Conservation (phyloP, 2,888 invertebrate genomes). For the Ophion costatus region DNA sequence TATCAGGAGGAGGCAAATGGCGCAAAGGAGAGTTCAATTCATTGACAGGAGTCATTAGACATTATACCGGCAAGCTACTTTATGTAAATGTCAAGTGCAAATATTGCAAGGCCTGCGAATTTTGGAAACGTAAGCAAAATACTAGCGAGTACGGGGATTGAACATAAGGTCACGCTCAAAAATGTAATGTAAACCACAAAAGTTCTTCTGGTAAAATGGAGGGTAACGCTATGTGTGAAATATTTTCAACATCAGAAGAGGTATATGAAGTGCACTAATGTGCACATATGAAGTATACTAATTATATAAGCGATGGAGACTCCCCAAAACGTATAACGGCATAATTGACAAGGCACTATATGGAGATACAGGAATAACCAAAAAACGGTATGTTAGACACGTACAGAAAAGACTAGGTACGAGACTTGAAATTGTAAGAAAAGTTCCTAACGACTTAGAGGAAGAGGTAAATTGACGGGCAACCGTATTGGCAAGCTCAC, state of each 20-base stretch:
- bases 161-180: constrained; percentile 28
- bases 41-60: constrained; percentile 57
- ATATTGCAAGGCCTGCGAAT: constrained; percentile 51
- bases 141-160: constrained; percentile 52
- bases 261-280: constrained; percentile 49
- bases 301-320: constrained; percentile 62
- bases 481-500: too few relatives aligned
- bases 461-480: too few relatives aligned
- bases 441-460: too few relatives aligned
- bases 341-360: too few relatives aligned
- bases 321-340: too few relatives aligned
- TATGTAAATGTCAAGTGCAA: constrained; percentile 46
- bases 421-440: too few relatives aligned
- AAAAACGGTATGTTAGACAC: too few relatives aligned
- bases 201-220: constrained; percentile 44
- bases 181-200: constrained; percentile 27
- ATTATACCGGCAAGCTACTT: constrained; percentile 52
- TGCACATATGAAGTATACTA: constrained; percentile 49
- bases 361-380: too few relatives aligned
- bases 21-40: constrained; percentile 54
- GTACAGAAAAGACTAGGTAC: too few relatives aligned
- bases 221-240: constrained; percentile 54
- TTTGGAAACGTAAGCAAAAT: constrained; percentile 32
- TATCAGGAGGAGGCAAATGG: constrained; percentile 56
- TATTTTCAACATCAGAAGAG: constrained; percentile 53